A percentile compares a stretch with the other conserved stretches of the same genome.
These are phyloP conservation scores for Protaetia brevitarsis DNA, from an alignment of 1,140 invertebrate species.

Conservation along the genomic window DNA sequence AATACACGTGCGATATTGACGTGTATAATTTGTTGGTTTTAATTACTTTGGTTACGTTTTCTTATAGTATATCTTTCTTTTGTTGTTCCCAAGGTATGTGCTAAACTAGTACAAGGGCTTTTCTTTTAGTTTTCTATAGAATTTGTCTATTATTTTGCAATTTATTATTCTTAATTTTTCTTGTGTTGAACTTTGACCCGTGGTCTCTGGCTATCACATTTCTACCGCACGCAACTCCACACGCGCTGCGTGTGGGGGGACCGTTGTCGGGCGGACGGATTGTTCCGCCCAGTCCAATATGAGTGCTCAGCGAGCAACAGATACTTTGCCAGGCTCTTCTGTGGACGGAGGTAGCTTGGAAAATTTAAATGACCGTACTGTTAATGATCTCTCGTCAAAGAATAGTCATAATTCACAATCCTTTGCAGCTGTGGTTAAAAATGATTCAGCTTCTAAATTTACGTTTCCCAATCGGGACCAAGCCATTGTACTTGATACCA, in stretches of 20 bases:
- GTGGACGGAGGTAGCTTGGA: neutral
- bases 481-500: neutral
- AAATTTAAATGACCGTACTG: neutral
- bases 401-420: neutral
- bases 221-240: neutral
- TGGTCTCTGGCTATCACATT: neutral
- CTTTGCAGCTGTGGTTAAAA: neutral
- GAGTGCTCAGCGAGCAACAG: neutral
- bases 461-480: neutral
- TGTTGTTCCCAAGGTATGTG: too few relatives aligned
- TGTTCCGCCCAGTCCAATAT: neutral
- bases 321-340: neutral
- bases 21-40: too few relatives aligned
- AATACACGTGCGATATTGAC: too few relatives aligned
- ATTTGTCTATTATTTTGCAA: too few relatives aligned
- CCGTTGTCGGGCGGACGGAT: neutral
- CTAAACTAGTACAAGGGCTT: too few relatives aligned
- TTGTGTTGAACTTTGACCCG: neutral
- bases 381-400: neutral
- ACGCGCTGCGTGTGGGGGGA: neutral
- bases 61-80: too few relatives aligned
- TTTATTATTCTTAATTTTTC: too few relatives aligned
- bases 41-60: too few relatives aligned
- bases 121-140: too few relatives aligned
- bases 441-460: neutral